Evolutionary conservation across 2,888 invertebrate genomes (phyloP), one percentile per base, ranked within the genome.

Genomic region (Pristionchus entomophagus): DNA sequence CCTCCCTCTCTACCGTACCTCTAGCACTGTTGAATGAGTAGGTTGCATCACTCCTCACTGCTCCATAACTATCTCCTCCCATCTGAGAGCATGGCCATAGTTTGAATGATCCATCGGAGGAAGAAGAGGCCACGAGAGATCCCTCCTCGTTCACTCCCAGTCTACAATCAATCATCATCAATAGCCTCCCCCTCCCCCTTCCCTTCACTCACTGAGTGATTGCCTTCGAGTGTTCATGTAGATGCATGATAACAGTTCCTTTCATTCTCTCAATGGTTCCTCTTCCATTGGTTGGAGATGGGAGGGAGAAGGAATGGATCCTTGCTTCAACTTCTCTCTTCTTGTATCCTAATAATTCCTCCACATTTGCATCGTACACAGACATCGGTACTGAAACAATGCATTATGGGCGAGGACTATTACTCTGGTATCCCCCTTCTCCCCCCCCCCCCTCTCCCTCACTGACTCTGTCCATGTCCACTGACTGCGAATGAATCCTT

Each of bases 171-270:
- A 35, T 69, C 38, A 65, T 12, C 17, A 38, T 6, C 22, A 38
- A n/a, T 38, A 38, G 22, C 29, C 17, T 35, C n/a, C 5, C 38
- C 22, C 38, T 38, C 19, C 19, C 6, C 38, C 38, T 22, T 62
- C 41, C 22, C 19, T 38, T 19, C n/a, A 87, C 88, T 45, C 32
- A 91, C 90, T 91, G 89, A 17, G 88, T 87, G 10, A 91, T 83
- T n/a, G 84, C 82, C 8, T 85, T 87, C 8, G 88, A 86, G 86
- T 92, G 92, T 87, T 92, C 92, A 80, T 92, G 92, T 17, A 92
- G 87, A 88, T 92, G 91, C 12, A 88, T 90, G 41, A 89, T 85
- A 4, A 90, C 81, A 10, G 38, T 87, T 32, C 89, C 89, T 38
- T 69, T 78, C 17, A 89, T 41, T 19, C 41, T 51, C 38, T 49